These are phyloP conservation scores for Boleophthalmus pectinirostris DNA, from an alignment of 2,113 vertebrate species.

Conservation along the genomic window DNA sequence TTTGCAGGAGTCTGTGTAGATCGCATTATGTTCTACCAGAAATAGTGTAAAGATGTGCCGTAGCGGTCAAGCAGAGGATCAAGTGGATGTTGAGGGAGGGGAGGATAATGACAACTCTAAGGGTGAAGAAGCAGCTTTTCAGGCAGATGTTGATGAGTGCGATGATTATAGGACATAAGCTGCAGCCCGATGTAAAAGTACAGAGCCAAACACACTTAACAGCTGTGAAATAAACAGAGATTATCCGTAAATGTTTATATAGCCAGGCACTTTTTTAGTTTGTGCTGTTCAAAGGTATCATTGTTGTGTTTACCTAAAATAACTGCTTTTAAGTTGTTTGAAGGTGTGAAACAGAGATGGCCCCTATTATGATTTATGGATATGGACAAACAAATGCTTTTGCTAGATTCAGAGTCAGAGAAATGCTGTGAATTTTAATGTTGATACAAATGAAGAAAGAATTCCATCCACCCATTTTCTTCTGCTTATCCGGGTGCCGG, in stretches of 20 bases:
- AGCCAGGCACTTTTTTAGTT: background rate
- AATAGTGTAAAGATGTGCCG: slow-evolving; percentile 36
- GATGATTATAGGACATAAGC: slow-evolving; percentile 42
- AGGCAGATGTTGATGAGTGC: slow-evolving; percentile 49
- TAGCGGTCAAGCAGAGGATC: slow-evolving; percentile 50
- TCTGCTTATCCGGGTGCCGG: too few relatives aligned
- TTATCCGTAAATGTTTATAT: background rate
- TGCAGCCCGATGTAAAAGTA: slow-evolving; percentile 32
- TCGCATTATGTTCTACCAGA: slow-evolving; percentile 28
- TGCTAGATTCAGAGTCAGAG: background rate
- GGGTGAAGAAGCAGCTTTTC: slow-evolving; percentile 32
- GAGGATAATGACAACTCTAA: slow-evolving; percentile 44
- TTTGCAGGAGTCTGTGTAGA: slow-evolving; percentile 19
- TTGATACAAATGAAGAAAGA: background rate
- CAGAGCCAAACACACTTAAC: slow-evolving; percentile 17
- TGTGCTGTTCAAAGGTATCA: background rate
- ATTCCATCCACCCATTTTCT: too few relatives aligned
- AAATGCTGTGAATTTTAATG: background rate
- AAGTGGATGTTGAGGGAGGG: slow-evolving; percentile 56
- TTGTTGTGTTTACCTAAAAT: slow-evolving; percentile 4
- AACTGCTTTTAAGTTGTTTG: background rate
- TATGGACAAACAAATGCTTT: background rate
- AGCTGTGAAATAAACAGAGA: slow-evolving; percentile 22
- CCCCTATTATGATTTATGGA: background rate
- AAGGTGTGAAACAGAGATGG: background rate